Conservation (phyloP, 2,888 invertebrate genomes). For the Heliothis peltigera region DNA sequence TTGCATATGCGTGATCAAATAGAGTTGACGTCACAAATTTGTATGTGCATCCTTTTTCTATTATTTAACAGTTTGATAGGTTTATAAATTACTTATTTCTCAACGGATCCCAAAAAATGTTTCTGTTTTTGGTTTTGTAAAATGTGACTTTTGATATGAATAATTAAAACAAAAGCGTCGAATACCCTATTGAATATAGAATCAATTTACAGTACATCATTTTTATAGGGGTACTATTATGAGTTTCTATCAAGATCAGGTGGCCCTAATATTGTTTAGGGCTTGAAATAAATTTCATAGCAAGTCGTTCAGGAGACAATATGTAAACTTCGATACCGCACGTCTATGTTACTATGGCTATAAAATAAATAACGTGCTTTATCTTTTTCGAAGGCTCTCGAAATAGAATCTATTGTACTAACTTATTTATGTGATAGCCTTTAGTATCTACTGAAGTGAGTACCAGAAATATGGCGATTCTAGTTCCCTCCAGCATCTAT, state of each 20-base stretch:
- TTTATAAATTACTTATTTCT: no score
- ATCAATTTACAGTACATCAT: slow-evolving; percentile 46
- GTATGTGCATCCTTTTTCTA: no score
- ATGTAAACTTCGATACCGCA: slow-evolving; percentile 70
- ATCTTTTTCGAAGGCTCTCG: slow-evolving; percentile 52
- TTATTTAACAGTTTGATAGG: no score
- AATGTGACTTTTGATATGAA: no score
- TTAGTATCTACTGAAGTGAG: not conserved
- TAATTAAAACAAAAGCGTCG: no score
- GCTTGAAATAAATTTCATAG: slow-evolving; percentile 51
- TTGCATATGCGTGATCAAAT: no score
- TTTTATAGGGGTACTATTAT: slow-evolving; percentile 39
- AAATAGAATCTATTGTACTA: slow-evolving; percentile 32
- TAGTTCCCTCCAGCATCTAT: no score
- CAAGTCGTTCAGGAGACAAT: slow-evolving; percentile 60
- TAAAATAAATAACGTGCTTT: slow-evolving; percentile 77
- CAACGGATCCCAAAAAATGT: no score
- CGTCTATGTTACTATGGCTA: slow-evolving; percentile 69
- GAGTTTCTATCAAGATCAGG: slow-evolving; percentile 45
- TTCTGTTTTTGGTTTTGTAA: no score
- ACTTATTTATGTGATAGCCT: slow-evolving; percentile 34
- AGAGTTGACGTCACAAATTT: no score
- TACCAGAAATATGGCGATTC: not conserved
- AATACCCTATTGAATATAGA: slow-evolving; percentile 32
- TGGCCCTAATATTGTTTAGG: slow-evolving; percentile 52